phyloP scores from a whole-genome alignment of 2,888 invertebrate species.

The Philhelius pedissequus region DNA sequence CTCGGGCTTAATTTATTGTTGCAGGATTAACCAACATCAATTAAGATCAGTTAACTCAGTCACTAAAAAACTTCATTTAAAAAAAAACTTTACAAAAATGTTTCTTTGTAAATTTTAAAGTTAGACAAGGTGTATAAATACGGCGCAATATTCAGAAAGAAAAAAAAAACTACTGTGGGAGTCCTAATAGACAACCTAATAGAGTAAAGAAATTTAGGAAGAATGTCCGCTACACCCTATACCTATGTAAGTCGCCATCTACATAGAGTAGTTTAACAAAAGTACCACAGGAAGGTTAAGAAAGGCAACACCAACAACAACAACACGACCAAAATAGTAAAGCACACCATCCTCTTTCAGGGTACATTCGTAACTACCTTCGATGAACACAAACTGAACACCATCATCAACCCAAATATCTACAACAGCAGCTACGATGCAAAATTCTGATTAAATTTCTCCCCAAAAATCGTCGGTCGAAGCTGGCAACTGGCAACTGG shows the following conservation, averaged over 20 bases:
- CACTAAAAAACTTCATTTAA: no score
- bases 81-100: no score
- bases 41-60: no score
- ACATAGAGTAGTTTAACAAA: not conserved
- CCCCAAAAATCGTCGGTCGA: conserved; percentile 37
- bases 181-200: no score
- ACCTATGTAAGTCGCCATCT: not conserved
- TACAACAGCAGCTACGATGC: conserved; percentile 14
- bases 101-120: no score
- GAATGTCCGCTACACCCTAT: conserved; percentile 1
- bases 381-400: not conserved
- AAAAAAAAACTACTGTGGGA: no score
- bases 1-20: no score
- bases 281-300: conserved; percentile 24
- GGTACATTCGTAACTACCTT: not conserved
- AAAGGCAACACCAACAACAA: conserved; percentile 25
- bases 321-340: conserved; percentile 19
- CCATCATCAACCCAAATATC: conserved; percentile 4
- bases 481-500: no score
- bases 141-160: no score
- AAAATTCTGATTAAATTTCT: conserved; percentile 64
- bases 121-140: no score
- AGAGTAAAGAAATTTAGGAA: no score
- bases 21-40: no score
- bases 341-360: conserved; percentile 41